Base-by-base conservation (phyloP, 2,888 invertebrate genomes). In the Saturnia japonica region DNA sequence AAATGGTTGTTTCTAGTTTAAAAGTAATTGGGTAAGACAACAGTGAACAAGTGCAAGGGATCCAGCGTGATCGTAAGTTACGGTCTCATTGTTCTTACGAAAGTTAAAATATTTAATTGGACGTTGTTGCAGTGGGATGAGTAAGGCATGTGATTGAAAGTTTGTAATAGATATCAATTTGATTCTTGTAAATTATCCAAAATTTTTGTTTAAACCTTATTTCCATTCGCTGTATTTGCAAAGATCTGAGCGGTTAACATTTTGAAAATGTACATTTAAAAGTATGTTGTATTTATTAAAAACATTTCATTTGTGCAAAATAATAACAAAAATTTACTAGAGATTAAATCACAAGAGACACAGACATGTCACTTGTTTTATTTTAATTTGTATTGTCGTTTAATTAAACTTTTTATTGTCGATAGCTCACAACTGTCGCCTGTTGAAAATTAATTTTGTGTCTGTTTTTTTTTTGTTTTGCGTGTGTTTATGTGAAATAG, bases 1-100 rank as follows among this genome's bases (percentile, higher is more conserved):
- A 90, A 93, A 94, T 93, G 92, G 91, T 82, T 88, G 89, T 91
- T 91, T 84, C 88, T 87, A 91, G 89, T 93, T 60, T 93, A 88
- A 90, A 85, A 79, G 77, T 88, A 93, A 94, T 93, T 92, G 91
- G 86, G 86, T 81, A 77, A 81, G 82, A 82, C 81, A 77, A 75
- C 74, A 80, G 78, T 60, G 28, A 84, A 85, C 88, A 85, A 87
- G 85, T 85, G 86, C 78, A 80, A 80, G 82, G 78, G 77, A 78
- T 78, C 78, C 70, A 64, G 71, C 70, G 71, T 72, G 69, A 68
- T 68, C 69, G 67, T 72, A 77, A 78, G 76, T 81, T 80, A 77
- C 70, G 72, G 72, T 70, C 74, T 80, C 82, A 80, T 84, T 82
- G 80, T 75, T 80, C 73, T 74, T 74, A 75, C 76, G 78, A 77